Evolutionary conservation across 2,113 vertebrate species (phyloP).

Genomic region (Canis aureus): DNA sequence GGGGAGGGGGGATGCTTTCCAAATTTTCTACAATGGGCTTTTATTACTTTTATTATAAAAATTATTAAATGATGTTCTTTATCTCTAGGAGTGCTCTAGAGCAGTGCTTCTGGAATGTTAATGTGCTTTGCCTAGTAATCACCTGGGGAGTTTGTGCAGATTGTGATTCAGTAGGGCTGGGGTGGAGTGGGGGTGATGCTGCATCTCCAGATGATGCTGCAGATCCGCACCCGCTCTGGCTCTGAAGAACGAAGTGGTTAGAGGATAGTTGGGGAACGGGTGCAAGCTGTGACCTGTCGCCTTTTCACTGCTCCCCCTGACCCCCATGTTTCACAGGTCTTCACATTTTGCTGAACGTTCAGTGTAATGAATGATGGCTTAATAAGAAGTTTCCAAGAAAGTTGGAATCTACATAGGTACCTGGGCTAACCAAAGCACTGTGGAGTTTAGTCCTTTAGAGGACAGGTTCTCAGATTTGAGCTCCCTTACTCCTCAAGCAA

Average conservation of each 20-base stretch:
- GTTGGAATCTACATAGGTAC: neutral
- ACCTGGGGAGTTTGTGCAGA: neutral
- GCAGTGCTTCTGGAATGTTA: neutral
- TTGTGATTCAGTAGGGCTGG: neutral
- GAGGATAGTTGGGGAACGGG: neutral
- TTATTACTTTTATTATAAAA: constrained; percentile 36
- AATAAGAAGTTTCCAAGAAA: neutral
- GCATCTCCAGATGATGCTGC: neutral
- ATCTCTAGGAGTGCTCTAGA: neutral
- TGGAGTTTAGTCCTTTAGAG: constrained; percentile 7
- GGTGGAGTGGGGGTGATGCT: neutral
- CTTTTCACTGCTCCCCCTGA: neutral
- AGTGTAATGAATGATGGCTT: neutral
- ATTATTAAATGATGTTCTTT: neutral
- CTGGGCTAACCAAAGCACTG: neutral
- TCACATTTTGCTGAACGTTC: neutral
- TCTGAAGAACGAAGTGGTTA: neutral
- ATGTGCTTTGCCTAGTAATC: neutral
- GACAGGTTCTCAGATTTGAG: neutral
- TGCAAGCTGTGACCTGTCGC: neutral
- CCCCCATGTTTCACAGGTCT: neutral
- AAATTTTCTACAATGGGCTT: neutral
- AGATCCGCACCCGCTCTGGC: neutral
- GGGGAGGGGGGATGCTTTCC: neutral
- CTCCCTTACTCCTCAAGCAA: neutral